Evolutionary conservation across 2,113 vertebrate genomes (phyloP), one percentile per base, ranked within the genome.

Genomic region (Centropus unirufus): DNA sequence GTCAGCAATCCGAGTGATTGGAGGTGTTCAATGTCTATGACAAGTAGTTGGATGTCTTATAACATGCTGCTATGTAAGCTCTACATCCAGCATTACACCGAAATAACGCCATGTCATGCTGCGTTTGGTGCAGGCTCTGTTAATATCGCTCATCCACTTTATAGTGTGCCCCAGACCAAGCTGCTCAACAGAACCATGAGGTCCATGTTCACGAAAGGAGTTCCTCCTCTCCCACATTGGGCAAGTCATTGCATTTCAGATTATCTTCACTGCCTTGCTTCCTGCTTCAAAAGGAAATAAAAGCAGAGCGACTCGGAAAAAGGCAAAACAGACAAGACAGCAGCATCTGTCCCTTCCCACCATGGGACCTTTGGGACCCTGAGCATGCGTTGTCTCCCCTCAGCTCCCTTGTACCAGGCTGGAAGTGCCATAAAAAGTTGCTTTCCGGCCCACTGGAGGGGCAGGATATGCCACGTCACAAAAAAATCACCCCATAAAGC

Each of bases 221-320:
- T 92, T 99, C 98, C 61, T 99, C 98, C 94, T 99, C 98, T 92
- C 98, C 98, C 72, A 97, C 97, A 6, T 98, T 98, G 95, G 98
- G 98, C 93, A 98, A 97, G 73, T 98, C 98, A n/a, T 98, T 95
- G 74, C 97, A 98, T 92, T 90, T 98, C 90, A 98, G 93, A 70
- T 98, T 98, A 58, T 99, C 99, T 83, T 98, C 98, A 7, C 98
- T 99, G 97, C 98, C 98, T 97, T 98, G 98, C 93, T 99, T 99
- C 98, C 99, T 99, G 97, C 95, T 98, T 91, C 72, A 91, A 92
- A 84, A 89, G 96, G 82, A 97, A 96, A 96, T 70, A 89, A 76
- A 64, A 64, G 61, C 8, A 4, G 6, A 76, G 77, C 0, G 0
- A 42, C 62, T 84, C 58, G 12, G 44, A 59, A 44, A 32, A 69